Evolutionary conservation across 1,140 invertebrate species (phyloP), one percentile per base, ranked within the genome.

Genomic region (Idris sp.): DNA sequence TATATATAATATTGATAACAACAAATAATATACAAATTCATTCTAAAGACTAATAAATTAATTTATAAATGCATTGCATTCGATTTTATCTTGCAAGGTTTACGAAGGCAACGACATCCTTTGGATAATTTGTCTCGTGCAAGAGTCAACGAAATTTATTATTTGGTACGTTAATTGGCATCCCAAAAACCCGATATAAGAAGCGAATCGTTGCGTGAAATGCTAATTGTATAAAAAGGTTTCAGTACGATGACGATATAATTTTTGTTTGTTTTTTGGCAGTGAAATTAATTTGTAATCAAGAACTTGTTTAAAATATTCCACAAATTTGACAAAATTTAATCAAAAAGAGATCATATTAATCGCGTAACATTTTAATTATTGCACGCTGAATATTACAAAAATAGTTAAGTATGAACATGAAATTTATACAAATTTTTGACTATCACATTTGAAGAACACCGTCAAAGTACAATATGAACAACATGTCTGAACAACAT

Each of bases 21-120:
- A 75, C 65, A 75, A 69, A 75, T 75, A 59, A 75, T 75, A 49
- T 75, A 75, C 59, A 75, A 75, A 75, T 69, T 75, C 22, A 43
- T 61, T 59, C 73, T 75, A 75, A 48, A 46, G 31, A 54, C 51
- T 67, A 74, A 75, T 75, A 65, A 69, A 69, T 75, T 65, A 69
- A 71, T 71, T 69, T 41, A 67, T 76, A 76, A 76, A 76, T 71
- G 74, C 74, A 67, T 76, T 51, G 72, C 62, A 48, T 61, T 74
- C 30, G 53, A 65, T 74, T 58, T 25, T 36, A 36, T 74, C 71
- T 74, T 53, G 61, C 53, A 48, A 8, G 8, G n/a, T n/a, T 22
- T 19, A 2, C 43, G 36, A 53, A 53, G 35, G 31, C 31, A 8
- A 2, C 11, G 14, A 11, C 2, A 1, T 26, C 28, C 68, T 48